Base-by-base conservation (phyloP, 2,888 invertebrate species). In the Ceraclea dissimilis region DNA sequence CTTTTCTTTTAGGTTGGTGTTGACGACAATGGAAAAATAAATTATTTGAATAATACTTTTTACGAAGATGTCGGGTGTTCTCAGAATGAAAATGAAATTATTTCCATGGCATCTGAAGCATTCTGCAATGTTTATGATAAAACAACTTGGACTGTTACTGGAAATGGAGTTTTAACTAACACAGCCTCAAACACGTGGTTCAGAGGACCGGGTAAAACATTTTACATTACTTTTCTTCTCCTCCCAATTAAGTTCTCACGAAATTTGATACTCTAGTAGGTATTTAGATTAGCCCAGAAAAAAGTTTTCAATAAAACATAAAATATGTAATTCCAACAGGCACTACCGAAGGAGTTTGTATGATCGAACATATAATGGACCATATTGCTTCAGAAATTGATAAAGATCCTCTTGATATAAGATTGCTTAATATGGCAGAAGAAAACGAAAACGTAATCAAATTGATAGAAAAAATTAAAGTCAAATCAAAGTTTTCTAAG, bases 301-400 rank as follows among this genome's bases (percentile, higher is more conserved):
- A 77, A 77, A 16, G 5, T 43, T 43, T 43, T 43, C 10, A 6
- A 6, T 26, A 6, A 26, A 6, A 4, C 10, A 4, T 26, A 26
- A 26, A 26, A 4, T 10, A 26, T 26, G 26, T 26, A 4, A 26
- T 6, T 26, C 26, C 26, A 26, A 26, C 26, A 76, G 80, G 70
- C 1, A 78, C 80, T 1, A 76, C 80, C 0, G 85, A 86, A 71
- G 82, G 71, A 1, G 67, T 78, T 0, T 79, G 78, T 1, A 71
- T 81, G 60, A 68, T 75, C 31, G 86, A 86, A 67, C 76, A 78
- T 63, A 74, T 86, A 21, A 85, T 87, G 84, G 84, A 86, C 57
- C 80, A 84, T 58, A 82, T 86, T 62, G 79, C 85, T 0, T 69
- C 70, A 44, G 69, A 64, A 2, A 67, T 78, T 0, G 74, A 76